These are phyloP conservation scores for Neoseiulus cucumeris DNA, from an alignment of 1,140 invertebrate species.

Conservation along the genomic window DNA sequence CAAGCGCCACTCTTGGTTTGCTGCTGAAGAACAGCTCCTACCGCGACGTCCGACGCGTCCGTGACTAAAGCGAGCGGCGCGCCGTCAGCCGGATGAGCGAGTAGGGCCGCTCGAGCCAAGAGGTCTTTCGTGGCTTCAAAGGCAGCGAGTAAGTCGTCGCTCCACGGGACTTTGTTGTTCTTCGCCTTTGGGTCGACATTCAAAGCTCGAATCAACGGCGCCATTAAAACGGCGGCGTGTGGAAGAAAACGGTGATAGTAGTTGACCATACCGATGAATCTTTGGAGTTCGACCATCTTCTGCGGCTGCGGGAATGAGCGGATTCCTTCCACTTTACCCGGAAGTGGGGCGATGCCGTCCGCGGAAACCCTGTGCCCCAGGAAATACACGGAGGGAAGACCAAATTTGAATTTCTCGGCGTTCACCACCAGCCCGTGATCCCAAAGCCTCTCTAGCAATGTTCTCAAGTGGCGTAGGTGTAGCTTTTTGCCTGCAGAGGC, in stretches of 20 bases:
- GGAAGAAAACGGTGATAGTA: constrained; percentile 27
- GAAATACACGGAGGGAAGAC: too few relatives aligned
- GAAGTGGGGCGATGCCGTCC: constrained; percentile 21
- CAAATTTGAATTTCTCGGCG: too few relatives aligned
- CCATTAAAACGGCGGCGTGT: constrained; percentile 17
- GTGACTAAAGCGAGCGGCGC: background rate
- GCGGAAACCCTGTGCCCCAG: constrained; percentile 24
- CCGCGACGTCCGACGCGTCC: constrained; percentile 11
- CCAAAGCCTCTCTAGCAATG: too few relatives aligned
- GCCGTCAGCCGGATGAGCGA: constrained; percentile 1
- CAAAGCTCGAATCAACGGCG: background rate
- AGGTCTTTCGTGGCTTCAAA: constrained; percentile 25
- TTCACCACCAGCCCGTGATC: too few relatives aligned
- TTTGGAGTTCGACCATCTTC: constrained; percentile 22
- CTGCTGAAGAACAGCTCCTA: background rate
- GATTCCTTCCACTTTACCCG: constrained; percentile 26
- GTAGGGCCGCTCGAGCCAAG: constrained; percentile 17
- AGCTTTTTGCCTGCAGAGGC: too few relatives aligned
- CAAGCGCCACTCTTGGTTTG: background rate
- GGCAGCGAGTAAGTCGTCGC: constrained; percentile 17
- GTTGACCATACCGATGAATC: constrained; percentile 26
- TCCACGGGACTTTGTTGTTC: constrained; percentile 11
- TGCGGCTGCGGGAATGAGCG: constrained; percentile 22
- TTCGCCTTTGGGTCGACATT: background rate
- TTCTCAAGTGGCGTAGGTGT: too few relatives aligned